These are phyloP conservation scores for Pterocles orientalis DNA, from an alignment of 2,113 vertebrate genomes.

Conservation along the genomic window DNA sequence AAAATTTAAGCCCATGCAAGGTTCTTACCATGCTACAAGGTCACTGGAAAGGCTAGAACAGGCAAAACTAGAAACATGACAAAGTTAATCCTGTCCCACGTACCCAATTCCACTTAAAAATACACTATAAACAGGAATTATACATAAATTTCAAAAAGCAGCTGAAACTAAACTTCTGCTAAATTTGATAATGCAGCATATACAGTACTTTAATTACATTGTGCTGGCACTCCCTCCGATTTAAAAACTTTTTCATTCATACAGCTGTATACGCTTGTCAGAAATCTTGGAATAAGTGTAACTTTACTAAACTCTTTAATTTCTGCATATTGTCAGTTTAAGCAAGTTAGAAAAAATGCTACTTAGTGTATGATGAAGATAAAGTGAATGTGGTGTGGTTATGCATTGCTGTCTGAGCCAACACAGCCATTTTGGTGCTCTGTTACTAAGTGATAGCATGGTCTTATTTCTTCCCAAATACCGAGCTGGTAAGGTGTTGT, in stretches of 20 bases:
- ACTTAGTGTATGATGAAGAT: conserved; percentile 43
- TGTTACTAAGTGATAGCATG: conserved; percentile 40
- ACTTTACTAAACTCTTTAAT: conserved; percentile 21
- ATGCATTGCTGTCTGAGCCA: conserved; percentile 61
- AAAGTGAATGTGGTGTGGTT: conserved; percentile 52
- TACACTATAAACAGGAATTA: conserved; percentile 9
- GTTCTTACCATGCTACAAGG: conserved; percentile 57
- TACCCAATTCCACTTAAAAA: conserved; percentile 41
- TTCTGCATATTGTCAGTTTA: conserved; percentile 39
- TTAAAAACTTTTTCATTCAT: conserved; percentile 30
- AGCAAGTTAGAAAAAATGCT: conserved; percentile 45
- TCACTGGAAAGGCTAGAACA: conserved; percentile 67
- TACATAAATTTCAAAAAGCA: conserved; percentile 33
- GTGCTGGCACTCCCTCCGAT: conserved; percentile 37
- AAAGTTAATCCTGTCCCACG: conserved; percentile 48
- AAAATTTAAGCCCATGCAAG: conserved; percentile 64
- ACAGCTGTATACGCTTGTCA: conserved; percentile 53
- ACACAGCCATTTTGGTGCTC: conserved; percentile 51
- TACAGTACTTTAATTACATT: background rate
- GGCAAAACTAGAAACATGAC: conserved; percentile 49
- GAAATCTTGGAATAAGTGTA: conserved; percentile 51
- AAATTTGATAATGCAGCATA: conserved; percentile 39
- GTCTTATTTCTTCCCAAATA: conserved; percentile 65
- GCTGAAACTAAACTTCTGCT: conserved; percentile 57
- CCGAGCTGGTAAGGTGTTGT: conserved; percentile 21